Evolutionary conservation across 2,113 vertebrate genomes (phyloP), one percentile per base, ranked within the genome.

Genomic region (Cyprinus carpio): DNA sequence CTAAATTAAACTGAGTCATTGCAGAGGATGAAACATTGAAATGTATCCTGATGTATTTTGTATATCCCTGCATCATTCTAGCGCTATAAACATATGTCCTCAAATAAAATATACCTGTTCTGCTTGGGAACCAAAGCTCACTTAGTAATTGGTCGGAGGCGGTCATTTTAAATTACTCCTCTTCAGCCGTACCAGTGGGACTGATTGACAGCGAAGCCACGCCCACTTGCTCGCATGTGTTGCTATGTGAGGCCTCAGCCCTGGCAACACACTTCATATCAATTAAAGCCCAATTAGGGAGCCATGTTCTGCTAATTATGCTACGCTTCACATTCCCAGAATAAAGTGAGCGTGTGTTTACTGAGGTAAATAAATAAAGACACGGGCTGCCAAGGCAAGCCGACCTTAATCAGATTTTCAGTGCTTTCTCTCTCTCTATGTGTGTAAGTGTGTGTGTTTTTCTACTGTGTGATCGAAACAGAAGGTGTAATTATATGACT

Each of bases 271-370:
- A 91, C 89, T 88, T 92, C 87, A 84, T 92, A 90, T 92, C 90
- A 93, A 90, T 94, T 91, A 92, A 82, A 91, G 86, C 84, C 85
- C 90, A 92, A 92, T 93, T 93, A 92, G 81, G 86, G 72, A 90
- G 77, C 87, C 89, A 78, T 92, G 89, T 93, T 89, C 89, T 83
- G 54, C 86, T 93, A 93, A 91, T 93, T 92, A 93, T 78, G 69
- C 87, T 11, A 85, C 78, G 31, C 85, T 75, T 62, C 78, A 85
- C 76, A 84, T 75, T 87, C 82, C 72, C 80, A 40, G 65, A 80
- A 85, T 82, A 87, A 84, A 65, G 74, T 27, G 84, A 81, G 72
- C 83, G 84, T 85, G 85, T 90, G 89, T 87, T 86, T 89, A 88
- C 69, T 80, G 31, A 87, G 84, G 92, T 89, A 90, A 90, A 93